Conservation (phyloP, 2,888 invertebrate species). For the Stramonita haemastoma region DNA sequence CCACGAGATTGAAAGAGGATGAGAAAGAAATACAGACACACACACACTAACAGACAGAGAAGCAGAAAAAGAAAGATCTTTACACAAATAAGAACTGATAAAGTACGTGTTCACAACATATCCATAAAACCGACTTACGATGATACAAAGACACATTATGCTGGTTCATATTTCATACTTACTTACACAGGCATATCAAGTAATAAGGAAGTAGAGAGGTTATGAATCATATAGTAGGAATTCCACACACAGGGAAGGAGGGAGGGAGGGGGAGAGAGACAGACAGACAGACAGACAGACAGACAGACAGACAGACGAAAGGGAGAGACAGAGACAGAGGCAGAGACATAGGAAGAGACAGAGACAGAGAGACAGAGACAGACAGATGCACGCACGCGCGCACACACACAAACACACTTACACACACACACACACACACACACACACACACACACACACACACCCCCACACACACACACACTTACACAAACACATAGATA, state of each 20-base stretch:
- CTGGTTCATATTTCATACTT: not conserved
- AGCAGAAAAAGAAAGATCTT: no score
- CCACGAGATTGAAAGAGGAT: no score
- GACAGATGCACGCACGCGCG: not conserved
- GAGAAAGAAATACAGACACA: no score
- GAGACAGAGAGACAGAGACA: not conserved
- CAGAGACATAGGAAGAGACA: not conserved
- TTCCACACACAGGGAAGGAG: not conserved
- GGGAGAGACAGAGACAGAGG: not conserved
- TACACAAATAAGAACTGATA: no score
- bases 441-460: not conserved
- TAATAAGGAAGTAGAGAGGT: not conserved
- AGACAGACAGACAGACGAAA: not conserved
- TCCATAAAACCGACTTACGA: no score
- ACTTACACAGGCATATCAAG: not conserved
- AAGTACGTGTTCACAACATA: no score
- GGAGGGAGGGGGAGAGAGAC: not conserved
- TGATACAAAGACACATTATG: no score
- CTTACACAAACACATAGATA: not conserved
- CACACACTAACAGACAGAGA: no score
- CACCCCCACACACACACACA: not conserved
- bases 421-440: not conserved
- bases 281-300: not conserved
- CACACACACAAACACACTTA: not conserved
- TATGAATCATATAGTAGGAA: no score